Percentiles rank a stretch among this genome's conserved stretches.
These are phyloP conservation scores for Ciona savignyi DNA, from an alignment of 23 tunicate species.

Conservation along the genomic window DNA sequence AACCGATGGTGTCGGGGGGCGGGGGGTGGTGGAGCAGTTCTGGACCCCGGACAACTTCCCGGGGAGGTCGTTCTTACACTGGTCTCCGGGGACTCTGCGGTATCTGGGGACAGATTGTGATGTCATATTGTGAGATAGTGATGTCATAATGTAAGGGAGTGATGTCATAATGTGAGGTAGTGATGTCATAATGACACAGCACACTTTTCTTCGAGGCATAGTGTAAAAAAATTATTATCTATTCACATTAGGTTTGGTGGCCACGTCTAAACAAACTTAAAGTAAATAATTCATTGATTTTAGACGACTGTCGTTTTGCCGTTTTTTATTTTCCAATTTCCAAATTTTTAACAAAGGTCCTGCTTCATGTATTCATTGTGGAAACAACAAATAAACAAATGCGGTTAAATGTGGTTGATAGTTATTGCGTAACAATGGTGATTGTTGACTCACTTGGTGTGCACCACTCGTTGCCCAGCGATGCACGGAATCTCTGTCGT, in stretches of 20 bases:
- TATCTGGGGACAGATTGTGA: constrained; percentile 25
- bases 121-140: constrained; percentile 3
- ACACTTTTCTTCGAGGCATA: too few relatives aligned
- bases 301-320: too few relatives aligned
- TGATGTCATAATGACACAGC: constrained; percentile 8
- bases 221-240: too few relatives aligned
- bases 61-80: constrained; percentile 32
- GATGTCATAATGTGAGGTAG: not conserved
- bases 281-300: too few relatives aligned
- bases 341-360: too few relatives aligned
- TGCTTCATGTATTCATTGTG: too few relatives aligned
- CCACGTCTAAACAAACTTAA: too few relatives aligned
- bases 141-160: constrained; percentile 3
- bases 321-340: too few relatives aligned
- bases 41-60: not conserved
- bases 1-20: constrained; percentile 17
- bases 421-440: not conserved
- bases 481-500: not conserved
- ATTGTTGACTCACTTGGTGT: constrained; percentile 20
- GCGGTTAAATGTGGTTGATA: constrained; percentile 6
- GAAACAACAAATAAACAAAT: too few relatives aligned
- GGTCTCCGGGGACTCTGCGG: constrained; percentile 81
- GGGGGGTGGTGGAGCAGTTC: constrained; percentile 8
- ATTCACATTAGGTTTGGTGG: too few relatives aligned
- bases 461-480: constrained; percentile 25